Conservation (phyloP, 2,113 vertebrate species). For the Phasianus colchicus region DNA sequence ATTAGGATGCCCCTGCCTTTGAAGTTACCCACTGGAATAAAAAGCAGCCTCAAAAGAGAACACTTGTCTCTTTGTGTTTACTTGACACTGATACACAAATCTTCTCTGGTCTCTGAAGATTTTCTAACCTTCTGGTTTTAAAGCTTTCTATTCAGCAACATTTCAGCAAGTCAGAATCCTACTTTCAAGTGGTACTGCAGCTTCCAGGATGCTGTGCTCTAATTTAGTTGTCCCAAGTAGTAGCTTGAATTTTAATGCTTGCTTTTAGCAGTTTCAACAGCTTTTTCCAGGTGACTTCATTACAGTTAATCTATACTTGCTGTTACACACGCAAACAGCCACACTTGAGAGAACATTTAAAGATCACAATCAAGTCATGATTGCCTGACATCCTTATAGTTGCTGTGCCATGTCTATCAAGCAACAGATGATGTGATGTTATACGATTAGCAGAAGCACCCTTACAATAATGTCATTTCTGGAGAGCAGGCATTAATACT, state of each 20-base stretch:
- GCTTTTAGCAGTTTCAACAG: slow-evolving; percentile 26
- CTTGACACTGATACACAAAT: background rate
- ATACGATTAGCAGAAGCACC: background rate
- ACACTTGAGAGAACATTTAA: background rate
- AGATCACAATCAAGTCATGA: background rate
- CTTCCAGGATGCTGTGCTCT: background rate
- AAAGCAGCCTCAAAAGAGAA: background rate
- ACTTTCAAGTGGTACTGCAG: background rate
- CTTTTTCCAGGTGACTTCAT: background rate
- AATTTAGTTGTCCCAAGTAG: background rate
- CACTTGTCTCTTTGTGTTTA: background rate
- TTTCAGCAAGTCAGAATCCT: background rate
- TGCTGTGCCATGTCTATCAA: background rate
- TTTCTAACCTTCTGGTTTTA: background rate
- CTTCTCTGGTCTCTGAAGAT: background rate
- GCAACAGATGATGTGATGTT: background rate
- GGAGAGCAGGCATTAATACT: background rate
- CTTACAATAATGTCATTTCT: background rate
- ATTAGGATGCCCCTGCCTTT: background rate
- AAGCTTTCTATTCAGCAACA: background rate
- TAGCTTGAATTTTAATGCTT: slow-evolving; percentile 23
- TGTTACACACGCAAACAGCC: background rate
- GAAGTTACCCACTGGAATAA: background rate
- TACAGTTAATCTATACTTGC: background rate
- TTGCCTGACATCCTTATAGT: background rate